Evolutionary conservation across 2,888 invertebrate genomes (phyloP).

Genomic region (Coleophora flavipennella): DNA sequence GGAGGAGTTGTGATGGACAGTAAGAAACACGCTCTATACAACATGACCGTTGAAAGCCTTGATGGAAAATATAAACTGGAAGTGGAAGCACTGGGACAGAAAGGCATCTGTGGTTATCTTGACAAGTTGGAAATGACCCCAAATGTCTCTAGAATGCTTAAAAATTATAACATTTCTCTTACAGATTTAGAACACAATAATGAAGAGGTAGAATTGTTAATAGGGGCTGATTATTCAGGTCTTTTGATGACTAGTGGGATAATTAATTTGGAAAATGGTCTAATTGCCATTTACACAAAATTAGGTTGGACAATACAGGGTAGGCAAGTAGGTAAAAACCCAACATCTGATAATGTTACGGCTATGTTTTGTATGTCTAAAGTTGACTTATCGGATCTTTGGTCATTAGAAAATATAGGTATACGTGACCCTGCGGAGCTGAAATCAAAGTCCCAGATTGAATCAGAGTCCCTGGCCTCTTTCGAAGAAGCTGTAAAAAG

Average conservation of each 20-base stretch:
- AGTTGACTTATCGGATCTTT: neutral
- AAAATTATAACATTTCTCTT: constrained; percentile 1
- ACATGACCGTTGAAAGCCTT: no score
- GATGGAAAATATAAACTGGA: no score
- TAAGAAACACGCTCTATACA: no score
- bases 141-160: constrained; percentile 2
- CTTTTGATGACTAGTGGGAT: neutral
- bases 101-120: no score
- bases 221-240: constrained; percentile 4
- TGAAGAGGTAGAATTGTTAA: constrained; percentile 1
- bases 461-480: neutral
- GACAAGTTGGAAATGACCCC: no score
- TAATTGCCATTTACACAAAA: constrained; percentile 3
- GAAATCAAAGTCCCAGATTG: neutral
- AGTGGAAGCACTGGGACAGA: no score
- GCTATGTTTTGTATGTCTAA: neutral
- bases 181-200: neutral
- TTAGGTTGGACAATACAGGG: constrained; percentile 1
- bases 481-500: constrained; percentile 2
- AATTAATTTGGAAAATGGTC: neutral
- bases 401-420: constrained; percentile 2
- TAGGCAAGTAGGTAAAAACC: no score
- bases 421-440: constrained; percentile 2
- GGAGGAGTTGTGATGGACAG: no score
- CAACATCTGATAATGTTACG: neutral